A percentile compares a stretch with the other conserved stretches of the same genome.
These are phyloP conservation scores for Episyrphus balteatus DNA, from an alignment of 1,140 invertebrate species.

Conservation along the genomic window DNA sequence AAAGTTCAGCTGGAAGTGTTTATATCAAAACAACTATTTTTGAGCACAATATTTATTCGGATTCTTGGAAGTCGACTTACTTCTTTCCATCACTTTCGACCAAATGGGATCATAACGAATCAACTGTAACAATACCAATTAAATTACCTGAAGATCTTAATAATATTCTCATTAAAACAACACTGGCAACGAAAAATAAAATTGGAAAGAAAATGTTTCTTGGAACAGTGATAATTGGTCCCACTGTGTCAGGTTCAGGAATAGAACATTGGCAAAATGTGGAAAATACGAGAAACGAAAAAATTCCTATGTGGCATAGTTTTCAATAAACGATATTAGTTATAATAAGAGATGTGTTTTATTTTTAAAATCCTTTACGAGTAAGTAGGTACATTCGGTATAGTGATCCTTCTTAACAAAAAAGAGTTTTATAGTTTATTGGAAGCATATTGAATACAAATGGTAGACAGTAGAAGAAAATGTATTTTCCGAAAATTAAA, in stretches of 20 bases:
- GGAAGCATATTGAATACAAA: too few species aligned
- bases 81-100: conserved; percentile 57
- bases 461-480: too few species aligned
- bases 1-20: conserved; percentile 35
- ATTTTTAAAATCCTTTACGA: too few species aligned
- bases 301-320: conserved; percentile 26
- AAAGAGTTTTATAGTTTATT: too few species aligned
- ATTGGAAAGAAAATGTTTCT: conserved; percentile 45
- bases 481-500: too few species aligned
- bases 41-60: conserved; percentile 53
- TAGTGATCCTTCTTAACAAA: too few species aligned
- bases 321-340: conserved; percentile 8
- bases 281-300: conserved; percentile 17
- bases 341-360: too few species aligned
- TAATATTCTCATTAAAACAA: conserved; percentile 21
- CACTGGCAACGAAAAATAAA: conserved; percentile 29
- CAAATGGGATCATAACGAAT: conserved; percentile 44
- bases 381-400: too few species aligned
- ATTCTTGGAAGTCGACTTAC: conserved; percentile 62
- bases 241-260: conserved; percentile 10
- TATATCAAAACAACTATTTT: conserved; percentile 65
- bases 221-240: conserved; percentile 22
- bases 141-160: conserved; percentile 19
- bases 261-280: conserved; percentile 18
- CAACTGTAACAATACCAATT: conserved; percentile 26